Conservation (phyloP, 2,888 invertebrate genomes). For the Xylophagus ater region DNA sequence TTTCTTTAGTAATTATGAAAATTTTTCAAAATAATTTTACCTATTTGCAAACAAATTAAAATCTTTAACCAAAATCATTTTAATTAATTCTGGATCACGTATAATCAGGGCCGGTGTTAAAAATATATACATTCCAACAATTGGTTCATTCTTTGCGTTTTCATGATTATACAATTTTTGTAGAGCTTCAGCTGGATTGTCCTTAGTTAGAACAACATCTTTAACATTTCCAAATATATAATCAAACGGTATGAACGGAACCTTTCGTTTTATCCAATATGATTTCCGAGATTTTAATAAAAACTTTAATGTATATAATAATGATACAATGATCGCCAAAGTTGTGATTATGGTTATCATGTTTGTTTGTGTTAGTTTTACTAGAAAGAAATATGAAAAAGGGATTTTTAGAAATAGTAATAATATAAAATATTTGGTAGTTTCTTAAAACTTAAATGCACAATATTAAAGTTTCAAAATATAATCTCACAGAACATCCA, state of each 20-base stretch:
- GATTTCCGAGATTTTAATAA: too few relatives aligned
- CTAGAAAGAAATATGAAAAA: too few relatives aligned
- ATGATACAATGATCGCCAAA: too few relatives aligned
- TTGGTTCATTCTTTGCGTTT: constrained; percentile 23
- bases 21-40: constrained; percentile 9
- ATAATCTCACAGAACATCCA: too few relatives aligned
- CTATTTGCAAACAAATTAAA: constrained; percentile 39
- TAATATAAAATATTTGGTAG: too few relatives aligned
- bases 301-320: too few relatives aligned
- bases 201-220: constrained; percentile 27
- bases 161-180: constrained; percentile 33
- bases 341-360: too few relatives aligned
- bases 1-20: not conserved
- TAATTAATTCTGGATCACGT: constrained; percentile 40
- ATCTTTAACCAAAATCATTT: constrained; percentile 40
- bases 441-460: too few relatives aligned
- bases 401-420: too few relatives aligned
- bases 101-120: constrained; percentile 39
- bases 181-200: constrained; percentile 30
- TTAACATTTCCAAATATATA: constrained; percentile 39
- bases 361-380: too few relatives aligned
- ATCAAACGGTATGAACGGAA: constrained; percentile 32
- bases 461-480: too few relatives aligned
- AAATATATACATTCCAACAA: constrained; percentile 37
- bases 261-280: constrained; percentile 34